Base-by-base conservation (phyloP, 30 jellyfish, hydroid and myxozoan species). In the Cassiopea xamachana region DNA sequence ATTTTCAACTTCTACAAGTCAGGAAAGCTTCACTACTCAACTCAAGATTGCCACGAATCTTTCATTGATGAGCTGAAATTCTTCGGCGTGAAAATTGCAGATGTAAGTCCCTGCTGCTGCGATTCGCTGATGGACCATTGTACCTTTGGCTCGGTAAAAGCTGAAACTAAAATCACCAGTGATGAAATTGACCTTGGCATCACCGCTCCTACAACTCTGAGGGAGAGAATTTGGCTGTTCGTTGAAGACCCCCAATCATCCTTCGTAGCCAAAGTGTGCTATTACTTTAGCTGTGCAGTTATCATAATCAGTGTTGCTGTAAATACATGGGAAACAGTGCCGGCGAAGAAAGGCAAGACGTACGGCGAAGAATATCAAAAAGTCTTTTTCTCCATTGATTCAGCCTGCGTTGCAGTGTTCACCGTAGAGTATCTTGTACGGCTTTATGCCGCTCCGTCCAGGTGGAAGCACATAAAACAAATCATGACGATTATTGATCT, bases 321-420 rank as follows among this genome's bases (percentile, higher is more conserved):
- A 1, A 96, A 89, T 83, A 92, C 98, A 0, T 98, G 94, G 91
- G 99, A 96, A 71, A 96, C 99, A 1, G 99, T 96, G 14, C 97
- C 96, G 0, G 93, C 94, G 17, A n/a, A 79, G 19, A 70, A 73
- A 17, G 67, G 82, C 48, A 74, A 73, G 64, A 88, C 93, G 39
- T 96, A 98, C 74, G 99, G 99, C 1, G 98, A 87, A 16, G 94
- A 75, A 27, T 91, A 91, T 75, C 92, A 79, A 17, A 48, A 85
- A 70, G 75, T 92, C 14, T 96, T 96, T 76, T 96, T 96, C 89
- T 67, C 92, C 48, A 84, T 96, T 50, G 99, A 96, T 75, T 88
- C 98, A 3, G 73, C 96, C 12, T 96, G 99, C 67, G 99, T 96
- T 75, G 84, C 92, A 43, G 90, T 92, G 51, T 96, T 96, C 84